Evolutionary conservation across 2,797 vertebrate genomes (phyloP).

Genomic region (Enoplosus armatus): DNA sequence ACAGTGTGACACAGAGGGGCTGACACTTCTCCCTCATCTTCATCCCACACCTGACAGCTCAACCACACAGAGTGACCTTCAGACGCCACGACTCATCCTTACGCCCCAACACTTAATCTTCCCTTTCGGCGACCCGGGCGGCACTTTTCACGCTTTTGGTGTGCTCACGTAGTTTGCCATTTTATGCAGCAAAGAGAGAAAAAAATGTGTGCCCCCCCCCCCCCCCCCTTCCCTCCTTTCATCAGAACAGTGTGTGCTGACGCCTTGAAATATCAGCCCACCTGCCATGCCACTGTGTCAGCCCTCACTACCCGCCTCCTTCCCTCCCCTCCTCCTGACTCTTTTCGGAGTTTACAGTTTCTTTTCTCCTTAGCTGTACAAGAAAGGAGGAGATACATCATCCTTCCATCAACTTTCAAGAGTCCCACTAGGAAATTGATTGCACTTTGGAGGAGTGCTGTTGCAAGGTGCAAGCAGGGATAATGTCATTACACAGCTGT

Average conservation of each 20-base stretch:
- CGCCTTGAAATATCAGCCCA: slow-evolving; percentile 42
- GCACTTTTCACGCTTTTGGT: slow-evolving; percentile 4
- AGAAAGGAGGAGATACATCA: slow-evolving; percentile 29
- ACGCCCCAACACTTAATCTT: slow-evolving; percentile 18
- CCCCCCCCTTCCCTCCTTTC: slow-evolving; percentile 27
- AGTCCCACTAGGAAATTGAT: slow-evolving; percentile 51
- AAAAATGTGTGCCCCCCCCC: neutral
- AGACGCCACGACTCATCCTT: slow-evolving; percentile 9
- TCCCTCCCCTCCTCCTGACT: slow-evolving; percentile 36
- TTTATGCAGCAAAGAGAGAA: slow-evolving; percentile 30
- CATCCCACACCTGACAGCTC: slow-evolving; percentile 31
- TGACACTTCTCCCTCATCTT: slow-evolving; percentile 34
- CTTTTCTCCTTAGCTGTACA: slow-evolving; percentile 34
- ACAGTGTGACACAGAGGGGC: slow-evolving; percentile 18
- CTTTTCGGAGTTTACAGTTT: slow-evolving; percentile 57
- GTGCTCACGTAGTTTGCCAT: slow-evolving; percentile 15
- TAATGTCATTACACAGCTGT: slow-evolving; percentile 57
- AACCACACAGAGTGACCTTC: slow-evolving; percentile 52
- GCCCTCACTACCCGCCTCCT: slow-evolving; percentile 15
- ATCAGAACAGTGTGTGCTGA: slow-evolving; percentile 70
- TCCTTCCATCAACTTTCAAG: slow-evolving; percentile 41
- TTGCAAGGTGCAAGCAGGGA: slow-evolving; percentile 29
- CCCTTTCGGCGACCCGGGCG: neutral
- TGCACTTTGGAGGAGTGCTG: slow-evolving; percentile 40
- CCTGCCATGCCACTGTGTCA: slow-evolving; percentile 50